A percentile compares a stretch with the other conserved stretches of the same genome.
Conservation (phyloP, 2,797 vertebrate genomes). For the Triplophysa yarkandensis region DNA sequence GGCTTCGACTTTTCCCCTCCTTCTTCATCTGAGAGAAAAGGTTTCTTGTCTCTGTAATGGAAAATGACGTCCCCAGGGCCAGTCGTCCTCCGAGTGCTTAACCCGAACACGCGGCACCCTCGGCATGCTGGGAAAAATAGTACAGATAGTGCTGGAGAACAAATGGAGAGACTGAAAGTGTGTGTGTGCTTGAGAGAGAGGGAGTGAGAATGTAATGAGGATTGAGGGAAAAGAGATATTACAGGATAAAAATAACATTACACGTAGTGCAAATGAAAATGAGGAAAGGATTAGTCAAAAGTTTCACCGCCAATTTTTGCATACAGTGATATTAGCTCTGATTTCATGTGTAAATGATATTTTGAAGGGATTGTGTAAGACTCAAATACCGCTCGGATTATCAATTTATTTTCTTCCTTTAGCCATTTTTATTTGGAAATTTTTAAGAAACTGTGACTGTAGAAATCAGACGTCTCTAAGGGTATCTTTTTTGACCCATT, state of each 20-base stretch:
- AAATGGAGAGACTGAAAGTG: slow-evolving; percentile 1
- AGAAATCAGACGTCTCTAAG: slow-evolving; percentile 37
- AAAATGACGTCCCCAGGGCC: slow-evolving; percentile 60
- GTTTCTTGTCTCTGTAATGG: slow-evolving; percentile 61
- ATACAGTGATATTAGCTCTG: background rate
- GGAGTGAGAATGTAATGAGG: slow-evolving; percentile 39
- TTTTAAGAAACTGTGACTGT: slow-evolving; percentile 42
- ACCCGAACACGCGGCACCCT: slow-evolving; percentile 56
- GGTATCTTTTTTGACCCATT: slow-evolving; percentile 52
- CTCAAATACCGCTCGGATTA: slow-evolving; percentile 35
- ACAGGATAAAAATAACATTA: slow-evolving; percentile 16
- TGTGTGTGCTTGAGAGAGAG: slow-evolving; percentile 23
- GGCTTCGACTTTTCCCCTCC: slow-evolving; percentile 48
- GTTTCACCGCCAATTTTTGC: background rate
- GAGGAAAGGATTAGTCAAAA: background rate
- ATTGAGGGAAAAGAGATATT: slow-evolving; percentile 28
- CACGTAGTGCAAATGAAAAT: slow-evolving; percentile 14
- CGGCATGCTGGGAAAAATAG: slow-evolving; percentile 47
- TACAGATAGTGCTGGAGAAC: slow-evolving; percentile 41
- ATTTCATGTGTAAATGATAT: background rate
- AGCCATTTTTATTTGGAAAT: slow-evolving; percentile 19
- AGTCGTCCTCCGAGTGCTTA: slow-evolving; percentile 55
- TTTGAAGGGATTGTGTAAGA: slow-evolving; percentile 13
- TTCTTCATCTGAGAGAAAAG: slow-evolving; percentile 56
- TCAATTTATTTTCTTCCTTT: slow-evolving; percentile 35